A percentile compares a stretch with the other conserved stretches of the same genome.
These are phyloP conservation scores for Neosalanx taihuensis DNA, from an alignment of 2,797 vertebrate species.

Conservation along the genomic window DNA sequence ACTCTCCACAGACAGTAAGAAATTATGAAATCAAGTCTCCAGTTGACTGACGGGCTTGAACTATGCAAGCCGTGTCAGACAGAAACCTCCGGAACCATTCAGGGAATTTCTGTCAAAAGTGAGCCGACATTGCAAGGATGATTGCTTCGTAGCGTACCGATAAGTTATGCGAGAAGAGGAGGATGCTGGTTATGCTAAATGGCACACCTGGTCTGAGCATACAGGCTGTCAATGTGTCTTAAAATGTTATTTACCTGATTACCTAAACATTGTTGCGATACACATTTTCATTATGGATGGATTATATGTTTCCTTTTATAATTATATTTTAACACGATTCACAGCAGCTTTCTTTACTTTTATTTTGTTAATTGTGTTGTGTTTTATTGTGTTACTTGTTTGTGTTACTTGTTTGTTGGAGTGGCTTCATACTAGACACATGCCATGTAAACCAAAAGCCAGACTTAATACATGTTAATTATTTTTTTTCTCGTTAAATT, in stretches of 20 bases:
- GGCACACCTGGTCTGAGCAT: neutral
- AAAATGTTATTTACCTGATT: neutral
- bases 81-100: neutral
- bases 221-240: too few species aligned
- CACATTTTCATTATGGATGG: neutral
- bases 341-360: neutral
- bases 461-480: conserved; percentile 88
- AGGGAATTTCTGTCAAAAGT: conserved; percentile 13
- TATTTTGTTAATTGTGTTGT: neutral
- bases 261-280: neutral
- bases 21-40: conserved; percentile 40
- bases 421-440: conserved; percentile 65
- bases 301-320: too few species aligned
- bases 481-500: conserved; percentile 79
- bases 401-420: conserved; percentile 37
- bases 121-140: neutral
- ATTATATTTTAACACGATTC: too few species aligned
- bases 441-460: conserved; percentile 76
- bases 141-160: too few species aligned
- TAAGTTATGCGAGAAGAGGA: too few species aligned
- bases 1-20: conserved; percentile 47
- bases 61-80: conserved; percentile 33
- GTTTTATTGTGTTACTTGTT: neutral
- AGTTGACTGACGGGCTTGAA: conserved; percentile 32
- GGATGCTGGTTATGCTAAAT: neutral